Base-by-base conservation (phyloP, 1,140 invertebrate genomes). In the Phenacoccus solenopsis region DNA sequence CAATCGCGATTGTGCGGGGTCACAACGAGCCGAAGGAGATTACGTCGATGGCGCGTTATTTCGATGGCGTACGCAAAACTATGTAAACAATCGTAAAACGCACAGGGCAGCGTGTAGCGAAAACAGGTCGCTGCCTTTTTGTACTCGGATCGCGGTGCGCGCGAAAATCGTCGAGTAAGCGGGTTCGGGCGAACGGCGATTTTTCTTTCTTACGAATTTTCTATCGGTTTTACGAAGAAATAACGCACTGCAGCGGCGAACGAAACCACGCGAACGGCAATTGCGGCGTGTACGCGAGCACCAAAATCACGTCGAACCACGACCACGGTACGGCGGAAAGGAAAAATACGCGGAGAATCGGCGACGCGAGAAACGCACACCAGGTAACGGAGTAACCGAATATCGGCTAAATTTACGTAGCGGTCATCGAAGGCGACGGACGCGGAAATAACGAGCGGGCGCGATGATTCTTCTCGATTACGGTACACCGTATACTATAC, bases 371-470 rank as follows among this genome's bases (percentile, higher is more conserved):
- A 5, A 13, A 32, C 30, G 30, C 30, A 13, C 30, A 32, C 30
- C 30, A 32, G 32, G 56, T 59, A 22, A n/a, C n/a, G 32, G 32
- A 10, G 32, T 9, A 10, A n/a, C 56, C 56, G n/a, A 59, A 16
- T 59, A 59, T 32, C 30, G 30, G 30, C 30, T 13, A 32, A 32
- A n/a, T n/a, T n/a, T 32, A 16, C 2, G 38, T 49, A 49, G 25
- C 59, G 59, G 59, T 64, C 59, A 64, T 64, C 59, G 59, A 4
- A 24, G 56, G 21, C 56, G 56, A 59, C 56, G 56, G 5, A 59
- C 56, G 10, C 59, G 59, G 22, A 64, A 25, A 64, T 64, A 9
- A n/a, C n/a, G 9, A 10, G 59, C 25, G 21, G 59, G 2, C 4
- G 22, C 9, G 21, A 24, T 4, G 22, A 16, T 38, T 38, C 9